Evolutionary conservation across 1,140 invertebrate species (phyloP).

Genomic region (Pseudomyrmex sp.): DNA sequence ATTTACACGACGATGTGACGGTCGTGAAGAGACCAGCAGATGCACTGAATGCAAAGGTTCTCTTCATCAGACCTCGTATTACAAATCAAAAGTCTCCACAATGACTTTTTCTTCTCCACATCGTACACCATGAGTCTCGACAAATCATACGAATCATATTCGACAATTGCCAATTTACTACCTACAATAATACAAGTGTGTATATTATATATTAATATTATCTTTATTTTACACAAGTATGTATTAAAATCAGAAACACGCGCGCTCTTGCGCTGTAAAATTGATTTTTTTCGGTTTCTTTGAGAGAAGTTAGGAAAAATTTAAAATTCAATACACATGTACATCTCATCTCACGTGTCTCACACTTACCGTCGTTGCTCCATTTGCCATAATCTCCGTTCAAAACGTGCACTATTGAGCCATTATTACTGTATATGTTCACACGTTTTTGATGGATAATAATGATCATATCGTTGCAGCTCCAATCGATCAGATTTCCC

Average conservation of each 20-base stretch:
- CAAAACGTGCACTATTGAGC: neutral
- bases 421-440: constrained; percentile 43
- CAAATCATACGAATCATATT: neutral
- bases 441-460: constrained; percentile 2
- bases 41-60: constrained; percentile 46
- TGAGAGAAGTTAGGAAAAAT: no score
- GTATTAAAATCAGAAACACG: no score
- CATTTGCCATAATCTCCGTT: constrained; percentile 59
- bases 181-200: neutral
- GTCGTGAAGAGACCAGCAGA: constrained; percentile 71
- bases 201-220: neutral
- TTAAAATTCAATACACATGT: no score
- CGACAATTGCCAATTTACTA: constrained; percentile 25
- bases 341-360: neutral
- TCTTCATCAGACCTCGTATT: no score
- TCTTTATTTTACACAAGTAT: no score
- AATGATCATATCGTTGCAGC: constrained; percentile 63
- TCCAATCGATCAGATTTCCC: constrained; percentile 71
- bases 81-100: constrained; percentile 2
- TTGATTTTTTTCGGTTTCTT: neutral
- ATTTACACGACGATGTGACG: constrained; percentile 69
- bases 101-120: neutral
- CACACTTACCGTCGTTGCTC: constrained; percentile 67
- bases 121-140: constrained; percentile 6
- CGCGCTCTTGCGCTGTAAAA: neutral